Percentiles rank a stretch among this genome's conserved stretches.
Evolutionary conservation across 1,140 invertebrate genomes (phyloP).

Genomic region (Lepidurus packardi): DNA sequence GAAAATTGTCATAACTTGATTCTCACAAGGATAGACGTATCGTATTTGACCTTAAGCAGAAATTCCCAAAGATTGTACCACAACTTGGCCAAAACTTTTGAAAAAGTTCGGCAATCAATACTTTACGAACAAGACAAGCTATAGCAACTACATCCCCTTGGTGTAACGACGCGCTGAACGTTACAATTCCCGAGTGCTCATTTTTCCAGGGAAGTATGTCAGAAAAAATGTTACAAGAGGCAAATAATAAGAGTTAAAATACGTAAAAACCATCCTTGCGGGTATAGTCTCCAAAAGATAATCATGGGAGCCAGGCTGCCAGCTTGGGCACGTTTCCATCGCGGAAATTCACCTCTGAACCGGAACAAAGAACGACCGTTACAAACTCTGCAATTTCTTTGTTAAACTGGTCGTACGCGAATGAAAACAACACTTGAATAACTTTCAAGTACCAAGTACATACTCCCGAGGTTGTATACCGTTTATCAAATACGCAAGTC

Average conservation of each 20-base stretch:
- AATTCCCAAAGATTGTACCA: background rate
- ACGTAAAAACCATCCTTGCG: background rate
- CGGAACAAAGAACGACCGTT: conserved; percentile 17
- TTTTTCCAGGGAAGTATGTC: background rate
- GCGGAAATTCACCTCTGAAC: background rate
- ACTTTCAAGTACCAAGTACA: background rate
- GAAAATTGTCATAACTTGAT: conserved; percentile 22
- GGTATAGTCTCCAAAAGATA: conserved; percentile 2
- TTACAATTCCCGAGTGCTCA: background rate
- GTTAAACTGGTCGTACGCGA: background rate
- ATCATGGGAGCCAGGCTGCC: conserved; percentile 8
- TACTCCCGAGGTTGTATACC: background rate
- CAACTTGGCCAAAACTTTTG: background rate
- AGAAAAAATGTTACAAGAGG: background rate
- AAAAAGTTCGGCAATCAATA: background rate
- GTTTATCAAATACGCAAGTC: background rate
- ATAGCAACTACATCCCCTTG: background rate
- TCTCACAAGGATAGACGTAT: conserved; percentile 3
- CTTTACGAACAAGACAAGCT: background rate
- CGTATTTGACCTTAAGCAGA: background rate
- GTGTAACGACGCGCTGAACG: background rate
- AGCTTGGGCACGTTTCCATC: conserved; percentile 14
- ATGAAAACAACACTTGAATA: background rate
- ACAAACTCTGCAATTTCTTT: background rate
- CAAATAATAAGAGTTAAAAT: background rate